A percentile compares a stretch with the other conserved stretches of the same genome.
These are phyloP conservation scores for Pteruthius melanotis DNA, from an alignment of 2,113 vertebrate genomes.

Conservation along the genomic window DNA sequence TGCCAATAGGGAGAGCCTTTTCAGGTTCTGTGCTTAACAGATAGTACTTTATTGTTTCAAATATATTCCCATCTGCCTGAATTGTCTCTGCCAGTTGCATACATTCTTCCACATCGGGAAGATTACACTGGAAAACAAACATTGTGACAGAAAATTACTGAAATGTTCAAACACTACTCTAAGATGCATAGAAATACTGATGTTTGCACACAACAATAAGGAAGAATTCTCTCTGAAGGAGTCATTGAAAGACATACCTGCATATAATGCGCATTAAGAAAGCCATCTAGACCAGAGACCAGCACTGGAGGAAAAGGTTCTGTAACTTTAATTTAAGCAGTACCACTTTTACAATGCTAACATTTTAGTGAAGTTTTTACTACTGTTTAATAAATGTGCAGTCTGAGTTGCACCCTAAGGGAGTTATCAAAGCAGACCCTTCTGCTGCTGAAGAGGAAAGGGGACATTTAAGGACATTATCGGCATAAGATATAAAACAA, in stretches of 20 bases:
- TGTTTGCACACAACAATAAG: neutral
- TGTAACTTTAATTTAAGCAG: neutral
- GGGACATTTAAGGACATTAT: neutral
- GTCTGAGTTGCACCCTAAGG: neutral
- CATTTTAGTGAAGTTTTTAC: neutral
- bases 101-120: conserved; percentile 85
- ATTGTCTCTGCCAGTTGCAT: conserved; percentile 77
- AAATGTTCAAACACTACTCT: neutral
- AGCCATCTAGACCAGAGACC: neutral
- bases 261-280: neutral
- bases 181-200: neutral
- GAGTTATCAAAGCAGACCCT: neutral
- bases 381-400: neutral
- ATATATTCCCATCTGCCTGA: conserved; percentile 74
- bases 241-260: neutral
- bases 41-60: conserved; percentile 85
- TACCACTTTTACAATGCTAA: neutral
- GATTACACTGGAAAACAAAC: conserved; percentile 82
- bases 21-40: conserved; percentile 89
- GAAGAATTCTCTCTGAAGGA: neutral
- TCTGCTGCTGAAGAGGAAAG: neutral
- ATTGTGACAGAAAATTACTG: neutral
- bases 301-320: neutral
- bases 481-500: neutral
- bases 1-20: conserved; percentile 85